Evolutionary conservation across 2,797 vertebrate genomes (phyloP).

Genomic region (Bucorvus abyssinicus): DNA sequence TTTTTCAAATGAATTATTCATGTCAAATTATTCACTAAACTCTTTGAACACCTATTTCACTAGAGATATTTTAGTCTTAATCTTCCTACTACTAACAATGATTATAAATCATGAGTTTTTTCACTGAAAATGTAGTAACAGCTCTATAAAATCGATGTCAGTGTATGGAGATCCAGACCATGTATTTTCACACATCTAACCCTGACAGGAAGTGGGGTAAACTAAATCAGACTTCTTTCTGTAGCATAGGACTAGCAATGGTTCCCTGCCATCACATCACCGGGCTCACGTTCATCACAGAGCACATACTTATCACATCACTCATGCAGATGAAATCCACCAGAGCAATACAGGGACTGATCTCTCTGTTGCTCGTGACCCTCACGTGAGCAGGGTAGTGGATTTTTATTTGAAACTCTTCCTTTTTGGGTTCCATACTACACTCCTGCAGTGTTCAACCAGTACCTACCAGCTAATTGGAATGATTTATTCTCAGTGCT

Average conservation of each 20-base stretch:
- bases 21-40: not conserved
- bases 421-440: not conserved
- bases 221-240: not conserved
- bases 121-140: not conserved
- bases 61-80: not conserved
- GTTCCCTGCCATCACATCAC: not conserved
- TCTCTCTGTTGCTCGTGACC: constrained; percentile 51
- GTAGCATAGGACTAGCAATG: not conserved
- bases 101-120: not conserved
- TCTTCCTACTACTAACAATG: not conserved
- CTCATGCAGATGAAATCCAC: constrained; percentile 47
- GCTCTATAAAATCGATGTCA: not conserved
- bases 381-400: not conserved
- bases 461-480: constrained; percentile 29
- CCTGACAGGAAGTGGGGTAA: not conserved
- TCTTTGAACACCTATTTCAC: constrained; percentile 3
- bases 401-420: constrained; percentile 37
- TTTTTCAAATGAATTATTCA: constrained; percentile 20
- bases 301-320: not conserved
- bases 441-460: constrained; percentile 60
- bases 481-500: not conserved
- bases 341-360: not conserved
- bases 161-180: not conserved
- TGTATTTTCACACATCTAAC: not conserved
- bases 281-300: not conserved